phyloP scores from a whole-genome alignment of 2,797 vertebrate species.

The Meda fulgida region DNA sequence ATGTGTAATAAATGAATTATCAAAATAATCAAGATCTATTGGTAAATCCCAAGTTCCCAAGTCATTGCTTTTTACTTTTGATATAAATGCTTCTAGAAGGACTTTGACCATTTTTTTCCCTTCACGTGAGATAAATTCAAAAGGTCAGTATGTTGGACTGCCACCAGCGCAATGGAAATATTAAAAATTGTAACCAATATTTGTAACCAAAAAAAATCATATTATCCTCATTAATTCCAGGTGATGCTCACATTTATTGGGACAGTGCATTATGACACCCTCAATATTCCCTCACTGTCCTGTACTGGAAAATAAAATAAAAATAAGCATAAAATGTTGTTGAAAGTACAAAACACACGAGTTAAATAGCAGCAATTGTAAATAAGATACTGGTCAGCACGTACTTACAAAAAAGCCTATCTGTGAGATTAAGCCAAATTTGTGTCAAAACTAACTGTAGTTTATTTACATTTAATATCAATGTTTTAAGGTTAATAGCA shows the following conservation, averaged over 20 bases:
- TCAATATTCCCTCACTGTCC: slow-evolving; percentile 52
- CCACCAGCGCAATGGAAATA: neutral
- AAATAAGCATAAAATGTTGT: slow-evolving; percentile 15
- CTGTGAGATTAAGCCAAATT: slow-evolving; percentile 6
- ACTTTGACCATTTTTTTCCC: neutral
- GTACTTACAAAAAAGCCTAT: slow-evolving; percentile 36
- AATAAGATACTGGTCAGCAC: slow-evolving; percentile 30
- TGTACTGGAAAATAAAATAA: slow-evolving; percentile 34
- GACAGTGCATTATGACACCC: slow-evolving; percentile 39
- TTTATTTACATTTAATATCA: slow-evolving; percentile 39
- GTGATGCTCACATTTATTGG: slow-evolving; percentile 48
- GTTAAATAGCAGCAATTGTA: slow-evolving; percentile 55
- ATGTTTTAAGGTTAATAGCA: slow-evolving; percentile 51
- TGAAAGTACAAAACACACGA: slow-evolving; percentile 20
- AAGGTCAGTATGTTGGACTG: slow-evolving; percentile 1
- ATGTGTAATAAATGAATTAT: neutral
- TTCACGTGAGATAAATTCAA: neutral
- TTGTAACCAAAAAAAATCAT: slow-evolving; percentile 27
- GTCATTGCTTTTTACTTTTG: slow-evolving; percentile 4
- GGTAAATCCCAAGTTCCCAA: neutral
- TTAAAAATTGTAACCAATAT: neutral
- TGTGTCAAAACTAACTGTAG: no score
- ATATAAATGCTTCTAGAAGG: neutral
- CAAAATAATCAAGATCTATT: neutral
- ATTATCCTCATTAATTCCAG: slow-evolving; percentile 42